Evolutionary conservation across 2,113 vertebrate species (phyloP).

Genomic region (Tenrec ecaudatus): DNA sequence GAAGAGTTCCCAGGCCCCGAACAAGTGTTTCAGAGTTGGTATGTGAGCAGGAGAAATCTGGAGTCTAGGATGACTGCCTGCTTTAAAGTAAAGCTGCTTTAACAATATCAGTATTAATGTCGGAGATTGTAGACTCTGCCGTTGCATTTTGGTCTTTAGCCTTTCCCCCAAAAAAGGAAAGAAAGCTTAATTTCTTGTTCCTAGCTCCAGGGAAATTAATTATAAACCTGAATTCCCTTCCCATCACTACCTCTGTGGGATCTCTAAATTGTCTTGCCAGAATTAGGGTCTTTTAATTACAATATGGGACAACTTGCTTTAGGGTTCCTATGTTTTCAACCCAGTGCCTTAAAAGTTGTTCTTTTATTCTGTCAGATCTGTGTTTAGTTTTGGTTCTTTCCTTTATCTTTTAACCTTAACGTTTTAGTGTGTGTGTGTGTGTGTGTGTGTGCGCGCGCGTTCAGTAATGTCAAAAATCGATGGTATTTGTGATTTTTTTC

Average conservation of each 20-base stretch:
- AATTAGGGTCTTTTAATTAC: conserved; percentile 30
- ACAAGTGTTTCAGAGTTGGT: not conserved
- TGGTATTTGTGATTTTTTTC: conserved; percentile 41
- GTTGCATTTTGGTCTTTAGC: conserved; percentile 49
- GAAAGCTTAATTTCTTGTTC: conserved; percentile 48
- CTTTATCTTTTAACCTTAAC: conserved; percentile 14
- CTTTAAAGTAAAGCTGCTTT: conserved; percentile 51
- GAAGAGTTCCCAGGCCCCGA: not conserved
- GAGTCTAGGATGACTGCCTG: not conserved
- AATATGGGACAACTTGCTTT: conserved; percentile 30
- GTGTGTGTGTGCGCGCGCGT: too few relatives aligned
- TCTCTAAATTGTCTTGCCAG: not conserved
- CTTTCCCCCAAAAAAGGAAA: conserved; percentile 20
- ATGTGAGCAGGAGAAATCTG: not conserved
- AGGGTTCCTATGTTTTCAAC: conserved; percentile 46
- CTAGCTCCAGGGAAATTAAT: conserved; percentile 48
- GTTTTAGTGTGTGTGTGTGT: conserved; percentile 14
- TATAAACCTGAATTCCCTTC: conserved; percentile 26
- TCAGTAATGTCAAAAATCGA: conserved; percentile 27
- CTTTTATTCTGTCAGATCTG: conserved; percentile 24
- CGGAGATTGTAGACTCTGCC: conserved; percentile 1
- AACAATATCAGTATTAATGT: conserved; percentile 44
- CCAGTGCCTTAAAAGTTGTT: conserved; percentile 64
- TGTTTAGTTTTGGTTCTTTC: conserved; percentile 5
- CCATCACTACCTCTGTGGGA: conserved; percentile 41